Evolutionary conservation across 1,140 invertebrate genomes (phyloP).

Genomic region (Diprion similis): DNA sequence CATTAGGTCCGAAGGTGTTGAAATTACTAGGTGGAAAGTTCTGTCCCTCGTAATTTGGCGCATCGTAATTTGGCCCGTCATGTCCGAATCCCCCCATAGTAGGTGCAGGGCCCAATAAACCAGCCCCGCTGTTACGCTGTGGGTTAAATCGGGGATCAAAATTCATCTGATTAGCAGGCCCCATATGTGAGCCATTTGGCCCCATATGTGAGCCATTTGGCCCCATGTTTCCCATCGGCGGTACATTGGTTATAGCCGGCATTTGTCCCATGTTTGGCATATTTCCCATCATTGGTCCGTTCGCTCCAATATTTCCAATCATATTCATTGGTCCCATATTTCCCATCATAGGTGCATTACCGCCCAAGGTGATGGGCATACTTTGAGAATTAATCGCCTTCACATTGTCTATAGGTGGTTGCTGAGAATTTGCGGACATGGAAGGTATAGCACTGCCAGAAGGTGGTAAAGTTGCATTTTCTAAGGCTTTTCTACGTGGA

Average conservation of each 20-base stretch:
- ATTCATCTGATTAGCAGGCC: slow-evolving; percentile 44
- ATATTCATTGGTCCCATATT: slow-evolving; percentile 51
- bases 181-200: slow-evolving; percentile 34
- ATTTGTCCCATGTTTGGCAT: slow-evolving; percentile 36
- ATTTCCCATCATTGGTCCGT: slow-evolving; percentile 52
- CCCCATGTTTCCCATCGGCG: slow-evolving; percentile 17
- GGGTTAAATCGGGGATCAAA: slow-evolving; percentile 50
- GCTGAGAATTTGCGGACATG: slow-evolving; percentile 13
- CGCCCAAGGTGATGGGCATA: slow-evolving; percentile 14
- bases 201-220: slow-evolving; percentile 36
- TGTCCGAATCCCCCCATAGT: slow-evolving; percentile 43
- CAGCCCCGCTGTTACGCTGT: slow-evolving; percentile 53
- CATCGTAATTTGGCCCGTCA: slow-evolving; percentile 43
- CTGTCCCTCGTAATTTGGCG: slow-evolving; percentile 29
- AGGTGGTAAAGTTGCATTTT: slow-evolving; percentile 47
- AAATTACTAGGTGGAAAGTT: slow-evolving; percentile 18
- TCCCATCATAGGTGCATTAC: slow-evolving; percentile 43
- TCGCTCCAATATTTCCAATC: slow-evolving; percentile 48
- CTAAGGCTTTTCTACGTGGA: slow-evolving; percentile 65
- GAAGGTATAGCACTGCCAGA: slow-evolving; percentile 34
- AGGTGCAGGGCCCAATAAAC: slow-evolving; percentile 54
- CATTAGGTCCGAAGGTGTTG: slow-evolving; percentile 37
- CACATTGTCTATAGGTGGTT: neutral
- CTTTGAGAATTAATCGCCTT: neutral
- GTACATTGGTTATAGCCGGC: neutral